These are phyloP conservation scores for Elymnias hypermnestra DNA, from an alignment of 1,140 invertebrate genomes.

Conservation along the genomic window DNA sequence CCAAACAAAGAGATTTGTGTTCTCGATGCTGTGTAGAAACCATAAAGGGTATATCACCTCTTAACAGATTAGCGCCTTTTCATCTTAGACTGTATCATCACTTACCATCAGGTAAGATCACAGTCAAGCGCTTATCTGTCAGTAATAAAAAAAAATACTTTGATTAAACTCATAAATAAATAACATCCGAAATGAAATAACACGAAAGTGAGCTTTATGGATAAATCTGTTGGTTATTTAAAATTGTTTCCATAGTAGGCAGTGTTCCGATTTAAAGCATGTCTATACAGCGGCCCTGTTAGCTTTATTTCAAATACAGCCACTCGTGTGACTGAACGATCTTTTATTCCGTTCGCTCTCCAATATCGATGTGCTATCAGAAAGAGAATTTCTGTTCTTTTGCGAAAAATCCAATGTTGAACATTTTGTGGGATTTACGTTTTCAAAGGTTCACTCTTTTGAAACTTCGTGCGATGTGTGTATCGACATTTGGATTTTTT, in stretches of 20 bases:
- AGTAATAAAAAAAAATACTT: too few relatives aligned
- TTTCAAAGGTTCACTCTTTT: not conserved
- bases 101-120: too few relatives aligned
- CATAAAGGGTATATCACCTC: too few relatives aligned
- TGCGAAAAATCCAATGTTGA: not conserved
- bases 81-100: too few relatives aligned
- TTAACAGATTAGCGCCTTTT: too few relatives aligned
- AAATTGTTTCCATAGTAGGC: not conserved
- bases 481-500: too few relatives aligned
- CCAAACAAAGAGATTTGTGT: too few relatives aligned
- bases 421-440: not conserved
- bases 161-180: too few relatives aligned
- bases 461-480: not conserved
- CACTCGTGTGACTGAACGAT: not conserved
- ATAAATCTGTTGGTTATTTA: not conserved
- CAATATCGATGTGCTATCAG: conserved; percentile 1
- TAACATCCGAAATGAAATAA: too few relatives aligned
- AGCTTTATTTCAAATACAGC: conserved; percentile 1
- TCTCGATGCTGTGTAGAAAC: too few relatives aligned
- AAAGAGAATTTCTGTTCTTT: conserved; percentile 1
- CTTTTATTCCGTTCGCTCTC: not conserved
- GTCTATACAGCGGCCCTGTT: not conserved
- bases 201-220: not conserved
- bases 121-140: too few relatives aligned
- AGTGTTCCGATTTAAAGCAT: not conserved